phyloP scores from a whole-genome alignment of 2,797 vertebrate species.

The Meda fulgida region DNA sequence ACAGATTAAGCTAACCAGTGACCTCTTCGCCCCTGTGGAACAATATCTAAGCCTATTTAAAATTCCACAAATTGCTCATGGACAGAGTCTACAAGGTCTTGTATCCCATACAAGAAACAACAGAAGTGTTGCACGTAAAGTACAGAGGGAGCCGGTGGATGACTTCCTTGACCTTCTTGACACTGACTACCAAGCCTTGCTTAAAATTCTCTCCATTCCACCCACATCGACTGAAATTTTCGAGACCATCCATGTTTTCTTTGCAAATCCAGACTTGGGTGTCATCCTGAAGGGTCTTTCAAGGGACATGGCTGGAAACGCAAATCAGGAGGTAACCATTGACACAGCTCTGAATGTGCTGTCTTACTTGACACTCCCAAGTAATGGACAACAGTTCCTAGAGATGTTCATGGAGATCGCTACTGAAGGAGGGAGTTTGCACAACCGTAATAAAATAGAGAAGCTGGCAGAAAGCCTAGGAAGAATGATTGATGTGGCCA shows the following conservation, averaged over 20 bases:
- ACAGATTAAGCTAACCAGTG: conserved; percentile 61
- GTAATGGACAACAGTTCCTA: conserved; percentile 63
- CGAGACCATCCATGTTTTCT: conserved; percentile 74
- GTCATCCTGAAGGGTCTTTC: conserved; percentile 72
- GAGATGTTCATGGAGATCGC: conserved; percentile 50
- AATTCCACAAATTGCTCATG: conserved; percentile 46
- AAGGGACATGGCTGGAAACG: conserved; percentile 55
- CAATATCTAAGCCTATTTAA: conserved; percentile 29
- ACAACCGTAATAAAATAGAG: conserved; percentile 24
- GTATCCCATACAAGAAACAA: not conserved
- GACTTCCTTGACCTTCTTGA: conserved; percentile 74
- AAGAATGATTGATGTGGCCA: conserved; percentile 41
- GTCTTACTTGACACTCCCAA: conserved; percentile 71
- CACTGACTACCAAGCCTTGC: conserved; percentile 73
- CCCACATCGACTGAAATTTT: conserved; percentile 67
- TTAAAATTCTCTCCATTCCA: conserved; percentile 61
- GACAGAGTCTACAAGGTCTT: conserved; percentile 27
- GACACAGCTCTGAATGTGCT: conserved; percentile 68
- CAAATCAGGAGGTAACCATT: conserved; percentile 67
- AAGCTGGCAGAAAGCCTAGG: conserved; percentile 55
- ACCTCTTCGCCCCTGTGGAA: conserved; percentile 52
- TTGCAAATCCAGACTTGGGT: conserved; percentile 74
- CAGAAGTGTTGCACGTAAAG: conserved; percentile 35
- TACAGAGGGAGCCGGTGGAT: conserved; percentile 64
- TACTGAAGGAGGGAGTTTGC: conserved; percentile 37